Evolutionary conservation across 2,888 invertebrate species (phyloP), one percentile per base, ranked within the genome.

Genomic region (Xylophagus ater): DNA sequence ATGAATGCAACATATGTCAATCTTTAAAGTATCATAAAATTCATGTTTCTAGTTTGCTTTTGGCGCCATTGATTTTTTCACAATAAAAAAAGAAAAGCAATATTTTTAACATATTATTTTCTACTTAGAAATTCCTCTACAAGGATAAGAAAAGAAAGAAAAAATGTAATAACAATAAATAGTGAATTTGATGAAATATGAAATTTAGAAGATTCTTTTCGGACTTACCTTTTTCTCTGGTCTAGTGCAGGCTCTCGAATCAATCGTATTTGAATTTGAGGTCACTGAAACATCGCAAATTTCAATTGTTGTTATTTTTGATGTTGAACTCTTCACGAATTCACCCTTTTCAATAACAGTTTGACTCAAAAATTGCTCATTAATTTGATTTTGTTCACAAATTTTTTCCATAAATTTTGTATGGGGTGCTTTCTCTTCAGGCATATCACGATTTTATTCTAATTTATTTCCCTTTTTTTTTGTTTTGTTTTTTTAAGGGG

Each of bases 191-290:
- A 33, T 43, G 41, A 45, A 41, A 48, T 39, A 45, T 45, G 46
- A 47, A 44, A 41, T 43, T 40, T 36, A 40, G 31, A 19, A 37
- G 41, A 15, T 32, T 15, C 12, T 21, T 30, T n/a, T n/a, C n/a
- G n/a, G n/a, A 47, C 61, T 69, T 70, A 79, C 78, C 72, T 75
- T 75, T 49, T 71, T 66, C 42, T 69, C 67, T 49, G 78, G 78
- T 64, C 77, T 78, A 57, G 74, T 74, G 59, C 78, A 79, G 50
- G 77, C 76, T 62, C 78, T 71, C 51, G 74, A 74, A 65, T 78
- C 78, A 48, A 76, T 70, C 49, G 69, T 65, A 52, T 66, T 60
- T 4, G 38, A 32, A 25, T 36, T 41, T 8, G 42, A 30, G 25
- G 48, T 62, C 63, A 29, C 20, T n/a, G 28, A 33, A n/a, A 33